Base-by-base conservation (phyloP, 2,797 vertebrate species). In the Tokudaia muenninki region DNA sequence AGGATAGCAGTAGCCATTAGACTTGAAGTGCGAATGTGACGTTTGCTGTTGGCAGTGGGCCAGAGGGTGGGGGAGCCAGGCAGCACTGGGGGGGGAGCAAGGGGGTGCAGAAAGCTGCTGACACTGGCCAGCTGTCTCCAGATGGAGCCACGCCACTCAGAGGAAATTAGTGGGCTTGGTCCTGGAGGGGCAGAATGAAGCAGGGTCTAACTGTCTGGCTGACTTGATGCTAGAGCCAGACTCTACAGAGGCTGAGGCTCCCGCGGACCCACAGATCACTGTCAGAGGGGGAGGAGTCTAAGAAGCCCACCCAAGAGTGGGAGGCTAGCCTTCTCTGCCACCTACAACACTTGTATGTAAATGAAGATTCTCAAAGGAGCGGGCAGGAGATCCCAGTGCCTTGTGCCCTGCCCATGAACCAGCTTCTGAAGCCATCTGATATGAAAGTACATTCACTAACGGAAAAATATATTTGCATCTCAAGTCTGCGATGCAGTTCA, bases 81-180 rank as follows among this genome's bases (percentile, higher is more conserved):
- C 34, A 13, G 86, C 4, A 14, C 1, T 1, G 84, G 0, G 3
- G 52, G 67, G 19, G 0, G 0, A 4, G 2, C 6, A 50, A 65
- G 47, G 8, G 29, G 31, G 10, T 50, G 6, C 0, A 29, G 72
- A 22, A 63, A 41, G 14, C 16, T 47, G 0, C 5, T 17, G 3
- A 70, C 4, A 8, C 59, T n/a, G 70, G 37, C 47, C 10, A 16
- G 90, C 89, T 0, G 21, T 29, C 91, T 79, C 52, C 65, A 83
- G 86, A 26, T 1, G 12, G 8, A 14, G n/a, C 21, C 4, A 3
- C 44, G 1, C n/a, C 61, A 67, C 44, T 91, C 57, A 47, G 75
- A 91, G 79, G 19, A 41, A 6, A 10, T 41, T 41, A 57, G 44
- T 57, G n/a, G 57, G 94, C 81, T 75, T 59, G 1, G 81, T 17